Percentiles rank a stretch among this genome's conserved stretches.
Conservation (phyloP, 2,888 invertebrate species). For the Orthosia gracilis region DNA sequence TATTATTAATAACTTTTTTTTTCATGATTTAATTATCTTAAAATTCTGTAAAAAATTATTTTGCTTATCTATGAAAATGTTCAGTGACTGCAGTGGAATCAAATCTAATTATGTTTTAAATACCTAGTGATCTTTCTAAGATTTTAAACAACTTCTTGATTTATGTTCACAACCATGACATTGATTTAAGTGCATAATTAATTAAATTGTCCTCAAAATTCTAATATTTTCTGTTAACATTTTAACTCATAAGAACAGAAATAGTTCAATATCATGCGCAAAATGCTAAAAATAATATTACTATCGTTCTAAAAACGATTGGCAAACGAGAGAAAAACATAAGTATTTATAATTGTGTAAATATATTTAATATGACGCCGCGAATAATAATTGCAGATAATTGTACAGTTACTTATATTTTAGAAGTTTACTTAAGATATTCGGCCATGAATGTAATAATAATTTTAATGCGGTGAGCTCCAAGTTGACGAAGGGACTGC, state of each 20-base stretch:
- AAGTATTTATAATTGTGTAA: constrained; percentile 79
- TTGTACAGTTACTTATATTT: constrained; percentile 86
- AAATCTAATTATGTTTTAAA: neutral
- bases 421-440: constrained; percentile 81
- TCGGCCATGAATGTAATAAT: constrained; percentile 85
- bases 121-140: constrained; percentile 9
- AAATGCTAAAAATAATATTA: constrained; percentile 44
- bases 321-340: constrained; percentile 70
- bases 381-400: constrained; percentile 79
- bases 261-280: constrained; percentile 25
- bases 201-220: constrained; percentile 40
- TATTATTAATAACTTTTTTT: no score
- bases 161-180: constrained; percentile 70
- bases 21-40: neutral
- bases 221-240: constrained; percentile 16
- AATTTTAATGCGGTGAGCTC: constrained; percentile 76
- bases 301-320: constrained; percentile 57
- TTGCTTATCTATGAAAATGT: constrained; percentile 2
- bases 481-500: constrained; percentile 81
- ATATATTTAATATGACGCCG: constrained; percentile 83
- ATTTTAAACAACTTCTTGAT: constrained; percentile 35
- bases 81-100: constrained; percentile 30
- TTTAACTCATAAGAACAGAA: constrained; percentile 16
- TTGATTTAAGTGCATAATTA: constrained; percentile 56
- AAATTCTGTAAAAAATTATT: constrained; percentile 17